A percentile compares a stretch with the other conserved stretches of the same genome.
These are phyloP conservation scores for Cistogaster globosa DNA, from an alignment of 2,888 invertebrate species.

Conservation along the genomic window DNA sequence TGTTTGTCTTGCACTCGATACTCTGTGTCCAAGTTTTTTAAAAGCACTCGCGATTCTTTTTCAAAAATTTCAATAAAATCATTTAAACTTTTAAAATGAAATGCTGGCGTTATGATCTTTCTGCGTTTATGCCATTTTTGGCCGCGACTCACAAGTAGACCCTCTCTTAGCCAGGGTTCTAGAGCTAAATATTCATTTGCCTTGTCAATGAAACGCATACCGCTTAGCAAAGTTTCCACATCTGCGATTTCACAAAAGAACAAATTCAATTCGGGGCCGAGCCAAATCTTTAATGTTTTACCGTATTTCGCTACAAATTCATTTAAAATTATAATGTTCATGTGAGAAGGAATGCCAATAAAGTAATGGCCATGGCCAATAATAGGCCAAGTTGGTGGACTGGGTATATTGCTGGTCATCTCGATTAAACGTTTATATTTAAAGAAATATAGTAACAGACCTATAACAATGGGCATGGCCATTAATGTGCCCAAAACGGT, in stretches of 20 bases:
- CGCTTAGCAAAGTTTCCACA: constrained; percentile 77
- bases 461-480: not conserved
- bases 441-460: constrained; percentile 73
- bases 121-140: constrained; percentile 84
- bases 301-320: constrained; percentile 80
- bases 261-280: constrained; percentile 80
- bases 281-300: constrained; percentile 78
- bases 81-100: constrained; percentile 91
- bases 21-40: constrained; percentile 85
- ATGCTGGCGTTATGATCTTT: constrained; percentile 90
- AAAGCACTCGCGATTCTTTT: constrained; percentile 85
- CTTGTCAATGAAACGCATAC: constrained; percentile 84
- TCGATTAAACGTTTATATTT: constrained; percentile 77
- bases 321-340: constrained; percentile 76
- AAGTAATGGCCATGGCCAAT: constrained; percentile 84
- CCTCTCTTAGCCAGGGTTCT: constrained; percentile 84
- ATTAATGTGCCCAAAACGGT: constrained; percentile 56
- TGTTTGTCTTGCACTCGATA: constrained; percentile 84
- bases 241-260: constrained; percentile 77
- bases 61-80: constrained; percentile 89
- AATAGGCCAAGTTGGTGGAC: constrained; percentile 83
- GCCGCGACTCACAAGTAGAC: constrained; percentile 84
- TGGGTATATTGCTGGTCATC: constrained; percentile 76
- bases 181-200: constrained; percentile 84
- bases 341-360: constrained; percentile 83